Evolutionary conservation across 1,140 invertebrate species (phyloP).

Genomic region (Drosophila kurseongensis): DNA sequence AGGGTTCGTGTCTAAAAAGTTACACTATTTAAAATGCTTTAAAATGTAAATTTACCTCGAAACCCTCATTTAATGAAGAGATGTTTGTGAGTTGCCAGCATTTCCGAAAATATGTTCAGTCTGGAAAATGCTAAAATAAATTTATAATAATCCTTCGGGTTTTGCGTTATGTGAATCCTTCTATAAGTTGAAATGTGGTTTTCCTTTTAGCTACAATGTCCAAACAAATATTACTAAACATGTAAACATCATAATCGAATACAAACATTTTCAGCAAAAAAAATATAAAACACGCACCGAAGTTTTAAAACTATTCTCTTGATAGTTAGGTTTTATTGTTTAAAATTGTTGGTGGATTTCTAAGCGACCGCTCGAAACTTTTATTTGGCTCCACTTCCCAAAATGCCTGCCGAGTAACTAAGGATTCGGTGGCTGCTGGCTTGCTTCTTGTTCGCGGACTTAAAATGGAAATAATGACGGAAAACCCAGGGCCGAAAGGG

Average conservation of each 20-base stretch:
- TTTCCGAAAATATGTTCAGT: too few relatives aligned
- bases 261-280: constrained; percentile 1
- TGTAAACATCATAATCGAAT: neutral
- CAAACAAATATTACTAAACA: neutral
- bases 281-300: constrained; percentile 4
- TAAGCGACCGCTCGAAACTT: constrained; percentile 11
- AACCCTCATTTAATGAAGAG: neutral
- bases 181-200: too few relatives aligned
- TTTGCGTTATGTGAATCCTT: neutral
- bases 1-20: neutral
- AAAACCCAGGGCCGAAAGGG: constrained; percentile 8
- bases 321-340: constrained; percentile 13
- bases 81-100: too few relatives aligned
- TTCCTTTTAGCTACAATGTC: too few relatives aligned
- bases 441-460: constrained; percentile 23
- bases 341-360: constrained; percentile 13
- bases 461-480: constrained; percentile 50
- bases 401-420: neutral
- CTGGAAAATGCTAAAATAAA: neutral
- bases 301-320: constrained; percentile 8
- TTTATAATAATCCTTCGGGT: neutral
- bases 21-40: neutral
- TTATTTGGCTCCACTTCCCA: constrained; percentile 4
- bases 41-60: neutral
- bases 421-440: constrained; percentile 6